Evolutionary conservation across 2,113 vertebrate genomes (phyloP), one percentile per base, ranked within the genome.

Genomic region (Caranx melampygus): DNA sequence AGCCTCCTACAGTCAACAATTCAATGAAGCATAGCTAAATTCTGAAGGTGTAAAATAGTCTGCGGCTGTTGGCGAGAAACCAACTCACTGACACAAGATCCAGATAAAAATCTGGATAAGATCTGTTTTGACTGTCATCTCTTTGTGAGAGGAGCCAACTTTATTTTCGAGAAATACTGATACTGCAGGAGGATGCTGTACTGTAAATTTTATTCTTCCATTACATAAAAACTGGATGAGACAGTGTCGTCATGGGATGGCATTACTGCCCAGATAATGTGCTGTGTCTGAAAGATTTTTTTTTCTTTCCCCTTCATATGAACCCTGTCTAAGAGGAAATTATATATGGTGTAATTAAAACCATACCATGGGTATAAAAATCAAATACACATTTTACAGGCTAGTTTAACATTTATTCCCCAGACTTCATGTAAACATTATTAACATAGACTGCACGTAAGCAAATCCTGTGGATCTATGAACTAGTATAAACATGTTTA

Each of bases 31-130:
- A 65, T 33, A 72, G 62, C 59, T 65, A 52, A 71, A 78, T 62
- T 73, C 64, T 65, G 31, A 33, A 64, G 75, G 72, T 79, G 37
- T 33, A 33, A 81, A 85, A 72, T 15, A 37, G 47, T 66, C 61
- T 51, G 26, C 68, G 62, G 37, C 42, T 60, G 79, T 67, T 74
- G 54, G 44, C 54, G 52, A 26, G 61, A 72, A 65, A 52, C 45
- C 81, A 83, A 72, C 40, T 63, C 45, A 66, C 47, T 61, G 58
- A 67, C 20, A 59, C 21, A 10, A 42, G 26, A 26, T 54, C 16
- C 21, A 18, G 65, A 73, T 73, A 57, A 12, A 66, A 82, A 63
- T 65, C 33, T n/a, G 10, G 16, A 58, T 59, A 55, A 75, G 70
- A 72, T 66, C n/a, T 69, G 6, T 57, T 26, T 55, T 61, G 33